phyloP scores from a whole-genome alignment of 2,113 vertebrate genomes.

The Cyanocitta stelleri region DNA sequence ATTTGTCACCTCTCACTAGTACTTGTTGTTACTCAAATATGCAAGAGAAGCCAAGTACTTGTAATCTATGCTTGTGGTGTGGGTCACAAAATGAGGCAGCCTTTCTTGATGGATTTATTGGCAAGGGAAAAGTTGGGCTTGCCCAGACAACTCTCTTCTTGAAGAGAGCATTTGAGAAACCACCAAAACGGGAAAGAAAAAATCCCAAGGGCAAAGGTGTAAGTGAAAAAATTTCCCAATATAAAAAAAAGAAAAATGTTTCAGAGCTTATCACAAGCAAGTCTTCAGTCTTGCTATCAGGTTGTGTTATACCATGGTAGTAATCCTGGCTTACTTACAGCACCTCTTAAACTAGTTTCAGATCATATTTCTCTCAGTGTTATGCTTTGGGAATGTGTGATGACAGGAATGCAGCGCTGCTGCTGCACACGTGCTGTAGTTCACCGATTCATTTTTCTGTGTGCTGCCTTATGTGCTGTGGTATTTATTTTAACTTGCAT shows the following conservation, averaged over 20 bases:
- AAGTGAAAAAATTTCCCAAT: not conserved
- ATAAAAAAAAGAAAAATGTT: not conserved
- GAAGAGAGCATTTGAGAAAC: not conserved
- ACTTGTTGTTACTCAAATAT: not conserved
- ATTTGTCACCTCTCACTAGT: not conserved
- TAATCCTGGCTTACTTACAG: conserved; percentile 36
- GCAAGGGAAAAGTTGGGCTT: not conserved
- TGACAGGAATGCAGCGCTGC: not conserved
- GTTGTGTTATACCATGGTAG: not conserved
- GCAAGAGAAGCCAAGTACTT: not conserved
- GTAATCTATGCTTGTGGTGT: not conserved
- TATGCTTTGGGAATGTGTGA: not conserved
- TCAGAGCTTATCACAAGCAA: not conserved
- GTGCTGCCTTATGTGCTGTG: not conserved
- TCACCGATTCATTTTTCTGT: not conserved
- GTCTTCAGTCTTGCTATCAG: not conserved
- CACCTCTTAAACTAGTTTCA: not conserved
- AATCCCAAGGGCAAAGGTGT: not conserved
- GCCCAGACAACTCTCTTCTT: not conserved
- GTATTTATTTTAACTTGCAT: conserved; percentile 9
- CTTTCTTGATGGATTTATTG: not conserved
- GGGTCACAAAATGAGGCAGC: not conserved
- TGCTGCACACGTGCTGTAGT: not conserved
- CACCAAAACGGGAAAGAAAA: not conserved
- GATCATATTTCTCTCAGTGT: conserved; percentile 17